A percentile compares a stretch with the other conserved stretches of the same genome.
Conservation (phyloP, 2,797 vertebrate genomes). For the Distichodus sexfasciatus region DNA sequence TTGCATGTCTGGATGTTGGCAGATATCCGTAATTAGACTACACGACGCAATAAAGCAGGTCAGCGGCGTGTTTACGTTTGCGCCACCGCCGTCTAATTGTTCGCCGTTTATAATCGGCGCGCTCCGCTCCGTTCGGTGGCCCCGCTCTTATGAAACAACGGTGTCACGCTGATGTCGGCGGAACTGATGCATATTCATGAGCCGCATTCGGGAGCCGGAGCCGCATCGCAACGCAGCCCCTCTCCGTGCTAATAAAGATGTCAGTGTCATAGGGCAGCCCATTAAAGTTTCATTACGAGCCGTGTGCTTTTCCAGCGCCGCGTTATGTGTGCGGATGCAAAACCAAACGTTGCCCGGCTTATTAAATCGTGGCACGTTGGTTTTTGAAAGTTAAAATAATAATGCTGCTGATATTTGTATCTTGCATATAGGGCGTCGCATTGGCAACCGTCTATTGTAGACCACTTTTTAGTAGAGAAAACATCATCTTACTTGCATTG, state of each 20-base stretch:
- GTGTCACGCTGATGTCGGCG: slow-evolving; percentile 50
- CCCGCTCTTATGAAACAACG: slow-evolving; percentile 37
- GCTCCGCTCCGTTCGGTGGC: neutral
- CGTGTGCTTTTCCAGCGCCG: neutral
- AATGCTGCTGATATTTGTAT: no score
- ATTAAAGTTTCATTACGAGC: slow-evolving; percentile 1
- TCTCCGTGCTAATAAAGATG: slow-evolving; percentile 41
- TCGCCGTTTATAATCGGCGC: slow-evolving; percentile 45
- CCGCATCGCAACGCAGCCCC: slow-evolving; percentile 41
- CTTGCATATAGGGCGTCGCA: no score
- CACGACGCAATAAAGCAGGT: neutral
- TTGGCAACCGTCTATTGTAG: no score
- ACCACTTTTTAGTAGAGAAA: no score
- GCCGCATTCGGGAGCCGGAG: slow-evolving; percentile 56
- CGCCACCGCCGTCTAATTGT: slow-evolving; percentile 15
- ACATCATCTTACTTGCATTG: no score
- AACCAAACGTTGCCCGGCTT: neutral
- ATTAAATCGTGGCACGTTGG: neutral
- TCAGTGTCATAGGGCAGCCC: slow-evolving; percentile 10
- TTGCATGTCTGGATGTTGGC: neutral
- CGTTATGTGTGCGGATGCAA: neutral
- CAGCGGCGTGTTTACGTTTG: slow-evolving; percentile 1
- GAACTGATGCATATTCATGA: slow-evolving; percentile 45
- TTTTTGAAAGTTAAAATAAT: neutral
- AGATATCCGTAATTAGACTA: neutral